Conservation (phyloP, 2,113 vertebrate genomes). For the Erythrocebus patas region DNA sequence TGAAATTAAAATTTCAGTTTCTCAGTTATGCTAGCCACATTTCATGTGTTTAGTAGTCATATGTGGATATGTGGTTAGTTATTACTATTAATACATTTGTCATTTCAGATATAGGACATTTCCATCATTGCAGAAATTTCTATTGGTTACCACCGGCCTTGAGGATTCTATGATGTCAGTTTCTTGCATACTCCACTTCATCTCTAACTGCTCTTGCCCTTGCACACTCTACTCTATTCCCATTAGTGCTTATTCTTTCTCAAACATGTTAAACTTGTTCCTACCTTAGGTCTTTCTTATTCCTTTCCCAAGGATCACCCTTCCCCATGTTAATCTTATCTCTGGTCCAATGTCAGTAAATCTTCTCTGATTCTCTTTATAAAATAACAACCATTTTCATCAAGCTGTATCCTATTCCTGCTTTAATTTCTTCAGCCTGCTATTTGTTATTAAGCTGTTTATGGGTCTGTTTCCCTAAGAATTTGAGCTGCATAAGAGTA, state of each 20-base stretch:
- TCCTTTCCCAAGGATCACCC: not conserved
- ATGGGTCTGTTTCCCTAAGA: not conserved
- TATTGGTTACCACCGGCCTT: not conserved
- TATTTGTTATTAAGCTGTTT: not conserved
- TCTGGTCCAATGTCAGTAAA: not conserved
- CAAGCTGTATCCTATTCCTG: not conserved
- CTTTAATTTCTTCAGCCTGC: not conserved
- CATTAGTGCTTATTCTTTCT: not conserved
- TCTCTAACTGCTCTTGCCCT: not conserved
- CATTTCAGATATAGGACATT: not conserved
- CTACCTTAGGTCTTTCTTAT: not conserved
- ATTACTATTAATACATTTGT: not conserved
- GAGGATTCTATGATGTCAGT: not conserved
- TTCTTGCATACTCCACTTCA: not conserved
- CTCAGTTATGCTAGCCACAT: not conserved
- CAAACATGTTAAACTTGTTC: not conserved
- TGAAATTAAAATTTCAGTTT: not conserved
- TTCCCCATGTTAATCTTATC: not conserved
- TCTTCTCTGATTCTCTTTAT: not conserved
- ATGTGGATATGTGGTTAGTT: not conserved
- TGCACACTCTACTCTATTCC: not conserved
- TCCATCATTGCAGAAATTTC: not conserved
- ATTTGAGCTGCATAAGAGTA: not conserved
- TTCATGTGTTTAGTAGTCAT: not conserved
- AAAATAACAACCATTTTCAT: not conserved